Conservation (phyloP, 2,797 vertebrate species). For the Cyprinodon diabolis region DNA sequence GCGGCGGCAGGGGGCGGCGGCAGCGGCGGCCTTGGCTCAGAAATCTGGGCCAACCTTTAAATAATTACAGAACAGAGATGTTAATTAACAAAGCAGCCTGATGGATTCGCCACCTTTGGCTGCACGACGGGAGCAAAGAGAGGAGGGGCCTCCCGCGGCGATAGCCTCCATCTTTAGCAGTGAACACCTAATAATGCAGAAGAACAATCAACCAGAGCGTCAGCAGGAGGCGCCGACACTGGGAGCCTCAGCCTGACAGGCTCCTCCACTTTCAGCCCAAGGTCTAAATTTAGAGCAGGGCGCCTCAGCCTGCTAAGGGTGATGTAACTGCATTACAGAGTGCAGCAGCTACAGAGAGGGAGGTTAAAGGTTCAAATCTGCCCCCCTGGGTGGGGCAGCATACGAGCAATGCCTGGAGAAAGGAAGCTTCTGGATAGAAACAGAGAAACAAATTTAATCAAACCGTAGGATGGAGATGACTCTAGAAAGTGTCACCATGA, state of each 20-base stretch:
- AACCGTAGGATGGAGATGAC: background rate
- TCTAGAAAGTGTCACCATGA: background rate
- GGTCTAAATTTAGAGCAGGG: constrained; percentile 40
- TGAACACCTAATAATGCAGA: background rate
- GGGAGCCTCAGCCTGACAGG: constrained; percentile 2
- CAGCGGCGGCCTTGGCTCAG: background rate
- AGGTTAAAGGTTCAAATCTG: constrained; percentile 23
- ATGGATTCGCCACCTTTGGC: too few relatives aligned
- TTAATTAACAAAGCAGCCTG: background rate
- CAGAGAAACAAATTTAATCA: background rate
- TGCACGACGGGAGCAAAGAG: background rate
- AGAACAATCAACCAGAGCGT: constrained; percentile 12
- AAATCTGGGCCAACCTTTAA: background rate
- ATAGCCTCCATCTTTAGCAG: background rate
- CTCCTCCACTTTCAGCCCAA: constrained; percentile 51
- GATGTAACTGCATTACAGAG: constrained; percentile 45
- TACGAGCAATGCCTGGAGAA: background rate
- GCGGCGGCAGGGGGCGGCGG: background rate
- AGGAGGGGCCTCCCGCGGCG: background rate
- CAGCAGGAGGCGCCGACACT: too few relatives aligned
- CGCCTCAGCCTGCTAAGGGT: constrained; percentile 24
- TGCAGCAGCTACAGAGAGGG: constrained; percentile 17
- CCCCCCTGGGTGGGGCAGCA: background rate
- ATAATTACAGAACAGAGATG: background rate
- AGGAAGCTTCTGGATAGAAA: background rate